A percentile compares a stretch with the other conserved stretches of the same genome.
Evolutionary conservation across 2,113 vertebrate genomes (phyloP).

Genomic region (Corythoichthys intestinalis): DNA sequence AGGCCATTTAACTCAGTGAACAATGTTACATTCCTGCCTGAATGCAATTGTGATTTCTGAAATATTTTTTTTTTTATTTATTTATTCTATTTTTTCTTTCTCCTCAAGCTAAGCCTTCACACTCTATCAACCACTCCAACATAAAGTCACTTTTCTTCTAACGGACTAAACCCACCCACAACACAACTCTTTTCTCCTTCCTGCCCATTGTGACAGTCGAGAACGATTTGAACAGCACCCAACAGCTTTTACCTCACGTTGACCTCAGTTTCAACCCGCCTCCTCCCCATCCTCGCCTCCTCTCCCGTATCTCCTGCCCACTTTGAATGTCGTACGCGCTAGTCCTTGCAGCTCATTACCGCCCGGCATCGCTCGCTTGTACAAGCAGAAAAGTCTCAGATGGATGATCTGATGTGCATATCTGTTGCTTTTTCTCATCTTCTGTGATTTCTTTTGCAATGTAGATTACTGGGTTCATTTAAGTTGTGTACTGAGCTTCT

Average conservation of each 20-base stretch:
- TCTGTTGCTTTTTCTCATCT: neutral
- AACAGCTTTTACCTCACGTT: constrained; percentile 63
- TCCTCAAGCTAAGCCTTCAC: neutral
- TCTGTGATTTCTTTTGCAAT: neutral
- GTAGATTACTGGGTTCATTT: neutral
- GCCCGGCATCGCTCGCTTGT: constrained; percentile 13
- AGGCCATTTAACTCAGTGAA: no score
- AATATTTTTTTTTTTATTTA: no score
- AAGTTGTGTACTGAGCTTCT: neutral
- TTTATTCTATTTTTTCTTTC: neutral
- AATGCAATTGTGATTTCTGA: neutral
- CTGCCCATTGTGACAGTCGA: constrained; percentile 46
- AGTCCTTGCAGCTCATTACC: constrained; percentile 42
- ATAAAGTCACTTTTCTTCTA: constrained; percentile 31
- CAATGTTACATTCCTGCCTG: neutral
- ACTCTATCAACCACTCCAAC: neutral
- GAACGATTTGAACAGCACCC: constrained; percentile 45
- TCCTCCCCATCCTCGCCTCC: constrained; percentile 3
- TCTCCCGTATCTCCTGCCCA: constrained; percentile 5
- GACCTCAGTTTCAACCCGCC: constrained; percentile 52
- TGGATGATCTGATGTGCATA: constrained; percentile 10
- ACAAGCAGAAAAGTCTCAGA: constrained; percentile 11
- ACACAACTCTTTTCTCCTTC: constrained; percentile 35
- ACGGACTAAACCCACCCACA: constrained; percentile 10
- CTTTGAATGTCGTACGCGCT: constrained; percentile 19